Conservation (phyloP, 2,797 vertebrate genomes). For the Menidia menidia region DNA sequence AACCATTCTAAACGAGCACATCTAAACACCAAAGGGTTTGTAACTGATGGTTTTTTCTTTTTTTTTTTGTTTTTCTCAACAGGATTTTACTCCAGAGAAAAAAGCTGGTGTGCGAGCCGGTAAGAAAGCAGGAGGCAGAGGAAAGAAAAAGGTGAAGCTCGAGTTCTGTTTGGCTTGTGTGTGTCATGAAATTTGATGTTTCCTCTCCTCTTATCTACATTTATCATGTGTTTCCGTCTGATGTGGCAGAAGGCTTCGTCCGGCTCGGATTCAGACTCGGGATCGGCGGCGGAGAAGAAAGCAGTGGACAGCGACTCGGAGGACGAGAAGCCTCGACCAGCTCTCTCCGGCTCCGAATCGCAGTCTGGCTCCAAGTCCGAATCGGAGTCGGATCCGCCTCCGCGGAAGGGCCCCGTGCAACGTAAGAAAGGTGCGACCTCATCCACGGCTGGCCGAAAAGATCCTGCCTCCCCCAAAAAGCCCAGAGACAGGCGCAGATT, state of each 20-base stretch:
- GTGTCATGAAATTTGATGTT: accelerated
- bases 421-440: constrained; percentile 87
- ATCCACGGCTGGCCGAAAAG: too few relatives aligned
- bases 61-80: constrained; percentile 11
- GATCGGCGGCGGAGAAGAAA: constrained; percentile 84
- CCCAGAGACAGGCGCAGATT: neutral
- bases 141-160: constrained; percentile 79
- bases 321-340: constrained; percentile 83
- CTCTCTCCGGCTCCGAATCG: constrained; percentile 85
- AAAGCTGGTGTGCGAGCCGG: constrained; percentile 78
- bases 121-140: constrained; percentile 76
- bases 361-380: constrained; percentile 87
- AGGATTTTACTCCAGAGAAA: constrained; percentile 98
- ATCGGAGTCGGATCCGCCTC: constrained; percentile 89
- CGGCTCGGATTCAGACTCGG: constrained; percentile 88
- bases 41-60: neutral
- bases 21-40: neutral
- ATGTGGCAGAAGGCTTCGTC: constrained; percentile 86
- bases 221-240: constrained; percentile 2
- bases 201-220: neutral
- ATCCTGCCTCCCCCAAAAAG: neutral
- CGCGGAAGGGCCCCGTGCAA: constrained; percentile 85
- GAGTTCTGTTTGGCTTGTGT: neutral
- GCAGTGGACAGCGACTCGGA: constrained; percentile 80
- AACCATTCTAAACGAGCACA: neutral